These are phyloP conservation scores for Hecatera dysodea DNA, from an alignment of 2,888 invertebrate species.

Conservation along the genomic window DNA sequence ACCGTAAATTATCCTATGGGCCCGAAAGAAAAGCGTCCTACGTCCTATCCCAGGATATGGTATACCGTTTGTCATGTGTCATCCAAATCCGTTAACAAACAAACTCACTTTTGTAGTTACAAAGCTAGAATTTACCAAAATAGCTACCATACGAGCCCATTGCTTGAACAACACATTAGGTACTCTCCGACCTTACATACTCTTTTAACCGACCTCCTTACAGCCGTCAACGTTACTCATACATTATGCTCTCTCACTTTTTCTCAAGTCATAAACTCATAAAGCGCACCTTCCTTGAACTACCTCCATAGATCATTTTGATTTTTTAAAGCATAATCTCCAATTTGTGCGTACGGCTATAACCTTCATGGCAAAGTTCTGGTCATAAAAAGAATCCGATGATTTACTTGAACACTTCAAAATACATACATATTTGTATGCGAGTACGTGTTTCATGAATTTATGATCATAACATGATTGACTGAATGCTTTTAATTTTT, in stretches of 20 bases:
- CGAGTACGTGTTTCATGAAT: conserved; percentile 16
- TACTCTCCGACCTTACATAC: conserved; percentile 8
- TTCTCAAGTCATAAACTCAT: conserved; percentile 63
- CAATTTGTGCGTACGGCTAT: conserved; percentile 54
- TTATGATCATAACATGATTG: background rate
- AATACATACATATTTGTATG: conserved; percentile 14
- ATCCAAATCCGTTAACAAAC: no score
- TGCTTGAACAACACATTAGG: background rate
- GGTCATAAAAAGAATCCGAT: conserved; percentile 72
- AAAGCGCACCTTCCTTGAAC: conserved; percentile 61
- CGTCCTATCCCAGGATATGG: no score
- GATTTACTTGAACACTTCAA: conserved; percentile 65
- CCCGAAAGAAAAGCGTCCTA: no score
- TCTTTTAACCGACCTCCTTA: conserved; percentile 24
- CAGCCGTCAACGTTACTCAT: conserved; percentile 48
- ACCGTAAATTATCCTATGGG: no score
- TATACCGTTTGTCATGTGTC: no score
- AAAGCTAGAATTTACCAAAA: no score
- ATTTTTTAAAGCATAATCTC: conserved; percentile 58
- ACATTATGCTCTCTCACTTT: conserved; percentile 41
- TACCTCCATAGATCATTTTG: conserved; percentile 58
- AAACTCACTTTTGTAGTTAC: no score
- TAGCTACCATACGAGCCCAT: background rate
- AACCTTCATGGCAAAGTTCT: conserved; percentile 57
- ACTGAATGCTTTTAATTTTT: no score